phyloP scores from a whole-genome alignment of 2,113 vertebrate genomes.

The Pogona vitticeps region DNA sequence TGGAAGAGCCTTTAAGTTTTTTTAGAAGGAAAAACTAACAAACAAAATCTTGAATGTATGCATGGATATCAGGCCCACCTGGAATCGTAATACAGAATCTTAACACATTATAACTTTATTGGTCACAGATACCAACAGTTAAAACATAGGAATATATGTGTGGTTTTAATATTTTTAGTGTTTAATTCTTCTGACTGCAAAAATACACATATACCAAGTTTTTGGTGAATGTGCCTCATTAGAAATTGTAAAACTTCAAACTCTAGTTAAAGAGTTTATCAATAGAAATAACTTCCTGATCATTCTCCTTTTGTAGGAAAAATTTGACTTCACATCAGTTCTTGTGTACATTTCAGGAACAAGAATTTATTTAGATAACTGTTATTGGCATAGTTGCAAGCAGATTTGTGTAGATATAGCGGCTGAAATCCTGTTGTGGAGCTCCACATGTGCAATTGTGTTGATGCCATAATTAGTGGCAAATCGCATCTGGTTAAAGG shows the following conservation, averaged over 20 bases:
- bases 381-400: not conserved
- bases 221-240: conserved; percentile 45
- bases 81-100: too few relatives aligned
- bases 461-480: too few relatives aligned
- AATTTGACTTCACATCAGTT: not conserved
- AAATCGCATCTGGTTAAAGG: too few relatives aligned
- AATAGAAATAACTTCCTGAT: not conserved
- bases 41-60: too few relatives aligned
- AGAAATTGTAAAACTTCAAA: conserved; percentile 54
- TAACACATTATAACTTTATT: conserved; percentile 57
- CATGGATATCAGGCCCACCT: too few relatives aligned
- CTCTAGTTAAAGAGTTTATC: not conserved
- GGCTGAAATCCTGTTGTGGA: too few relatives aligned
- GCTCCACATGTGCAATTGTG: too few relatives aligned
- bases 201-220: conserved; percentile 49
- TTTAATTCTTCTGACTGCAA: conserved; percentile 47
- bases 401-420: too few relatives aligned
- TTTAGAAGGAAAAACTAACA: too few relatives aligned
- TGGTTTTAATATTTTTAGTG: conserved; percentile 66
- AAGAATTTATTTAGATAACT: not conserved
- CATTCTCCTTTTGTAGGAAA: not conserved
- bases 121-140: conserved; percentile 62
- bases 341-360: not conserved
- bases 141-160: conserved; percentile 59
- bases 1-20: too few relatives aligned